Percentiles rank a stretch among this genome's conserved stretches.
Evolutionary conservation across 2,888 invertebrate species (phyloP).

Genomic region (Hedya salicella): DNA sequence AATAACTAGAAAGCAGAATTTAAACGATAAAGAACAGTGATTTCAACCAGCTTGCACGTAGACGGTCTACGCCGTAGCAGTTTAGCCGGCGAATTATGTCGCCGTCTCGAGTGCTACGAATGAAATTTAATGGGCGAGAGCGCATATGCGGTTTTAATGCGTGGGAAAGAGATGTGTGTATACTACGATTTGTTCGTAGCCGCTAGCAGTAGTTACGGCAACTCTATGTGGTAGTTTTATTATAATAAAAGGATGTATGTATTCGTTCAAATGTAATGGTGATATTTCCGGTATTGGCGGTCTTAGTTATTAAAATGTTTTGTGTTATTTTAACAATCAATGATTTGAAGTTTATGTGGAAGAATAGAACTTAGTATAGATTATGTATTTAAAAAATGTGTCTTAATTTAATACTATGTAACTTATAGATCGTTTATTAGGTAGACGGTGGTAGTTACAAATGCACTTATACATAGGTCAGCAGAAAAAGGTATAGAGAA

Average conservation of each 20-base stretch:
- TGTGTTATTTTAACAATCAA: too few species aligned
- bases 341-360: too few species aligned
- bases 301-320: too few species aligned
- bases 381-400: too few species aligned
- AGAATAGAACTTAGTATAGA: too few species aligned
- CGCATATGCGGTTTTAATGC: constrained; percentile 33
- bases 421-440: too few species aligned
- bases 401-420: too few species aligned
- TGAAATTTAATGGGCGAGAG: constrained; percentile 47
- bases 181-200: constrained; percentile 47
- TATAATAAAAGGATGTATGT: not conserved
- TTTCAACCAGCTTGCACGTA: constrained; percentile 43
- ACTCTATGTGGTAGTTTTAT: not conserved
- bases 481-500: too few species aligned
- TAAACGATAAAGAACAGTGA: constrained; percentile 19
- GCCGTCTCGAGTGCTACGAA: constrained; percentile 44
- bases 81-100: constrained; percentile 48
- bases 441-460: too few species aligned
- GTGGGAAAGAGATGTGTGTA: constrained; percentile 46
- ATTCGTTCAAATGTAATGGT: not conserved
- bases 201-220: constrained; percentile 44
- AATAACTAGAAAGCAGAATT: constrained; percentile 18
- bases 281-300: too few species aligned
- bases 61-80: constrained; percentile 49
- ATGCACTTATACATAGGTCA: too few species aligned